Evolutionary conservation across 2,113 vertebrate genomes (phyloP).

Genomic region (Chlorocebus sabaeus): DNA sequence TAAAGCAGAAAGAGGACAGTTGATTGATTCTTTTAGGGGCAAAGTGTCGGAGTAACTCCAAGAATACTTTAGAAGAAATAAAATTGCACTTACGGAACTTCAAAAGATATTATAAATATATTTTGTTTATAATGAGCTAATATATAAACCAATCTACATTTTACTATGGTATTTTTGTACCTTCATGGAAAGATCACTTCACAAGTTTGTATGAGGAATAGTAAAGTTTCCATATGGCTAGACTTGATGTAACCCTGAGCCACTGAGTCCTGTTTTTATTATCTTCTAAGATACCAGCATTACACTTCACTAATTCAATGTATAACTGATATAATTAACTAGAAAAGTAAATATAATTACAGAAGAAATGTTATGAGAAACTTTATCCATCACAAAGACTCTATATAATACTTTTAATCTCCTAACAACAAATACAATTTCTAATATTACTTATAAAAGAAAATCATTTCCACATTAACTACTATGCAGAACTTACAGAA

Average conservation of each 20-base stretch:
- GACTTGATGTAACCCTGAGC: background rate
- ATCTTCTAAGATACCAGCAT: background rate
- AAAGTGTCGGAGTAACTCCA: background rate
- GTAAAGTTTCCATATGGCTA: background rate
- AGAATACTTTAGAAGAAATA: slow-evolving; percentile 19
- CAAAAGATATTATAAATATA: background rate
- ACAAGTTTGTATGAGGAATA: background rate
- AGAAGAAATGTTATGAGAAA: slow-evolving; percentile 23
- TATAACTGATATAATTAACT: slow-evolving; percentile 13
- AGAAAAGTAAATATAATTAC: slow-evolving; percentile 25
- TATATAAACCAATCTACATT: background rate
- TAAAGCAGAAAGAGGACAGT: background rate
- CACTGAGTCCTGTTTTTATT: background rate
- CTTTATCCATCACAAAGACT: background rate
- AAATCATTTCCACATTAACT: background rate
- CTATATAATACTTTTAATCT: background rate
- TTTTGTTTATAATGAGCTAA: background rate
- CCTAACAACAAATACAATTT: slow-evolving; percentile 1
- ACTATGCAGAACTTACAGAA: background rate
- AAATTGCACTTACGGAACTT: background rate
- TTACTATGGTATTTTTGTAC: background rate
- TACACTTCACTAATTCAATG: slow-evolving; percentile 30
- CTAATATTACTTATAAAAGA: slow-evolving; percentile 27
- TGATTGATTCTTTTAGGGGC: slow-evolving; percentile 3
- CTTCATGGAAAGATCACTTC: background rate